Conservation (phyloP, 2,113 vertebrate species). For the Phalacrocorax carbo region DNA sequence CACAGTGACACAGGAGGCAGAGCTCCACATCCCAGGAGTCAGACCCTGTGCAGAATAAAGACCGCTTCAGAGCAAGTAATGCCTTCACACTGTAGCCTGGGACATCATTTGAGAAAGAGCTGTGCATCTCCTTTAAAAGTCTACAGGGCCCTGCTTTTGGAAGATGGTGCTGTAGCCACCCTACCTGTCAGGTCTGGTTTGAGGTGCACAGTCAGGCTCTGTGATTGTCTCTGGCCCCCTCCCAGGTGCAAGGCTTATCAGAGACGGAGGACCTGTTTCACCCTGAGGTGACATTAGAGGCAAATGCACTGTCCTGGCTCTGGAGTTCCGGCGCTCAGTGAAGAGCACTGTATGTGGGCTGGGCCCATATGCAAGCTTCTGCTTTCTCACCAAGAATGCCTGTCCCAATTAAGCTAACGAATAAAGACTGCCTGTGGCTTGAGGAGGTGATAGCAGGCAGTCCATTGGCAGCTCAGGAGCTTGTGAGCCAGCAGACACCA, state of each 20-base stretch:
- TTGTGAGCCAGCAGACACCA: background rate
- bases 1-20: background rate
- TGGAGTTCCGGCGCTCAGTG: rapidly evolving
- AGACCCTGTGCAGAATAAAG: background rate
- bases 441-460: background rate
- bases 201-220: background rate
- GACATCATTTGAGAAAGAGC: background rate
- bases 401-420: background rate
- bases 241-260: background rate
- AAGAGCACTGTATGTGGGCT: background rate
- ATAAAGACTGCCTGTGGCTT: background rate
- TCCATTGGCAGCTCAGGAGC: background rate
- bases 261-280: background rate
- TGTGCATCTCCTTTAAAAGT: background rate
- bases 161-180: background rate
- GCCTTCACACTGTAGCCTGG: background rate
- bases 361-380: background rate
- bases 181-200: background rate
- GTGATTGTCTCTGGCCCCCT: background rate
- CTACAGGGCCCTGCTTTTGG: background rate
- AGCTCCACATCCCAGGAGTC: background rate
- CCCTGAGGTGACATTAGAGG: background rate
- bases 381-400: background rate
- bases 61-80: background rate
- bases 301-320: background rate